Conservation (phyloP, 2,888 invertebrate species). For the Chalcis sispes region DNA sequence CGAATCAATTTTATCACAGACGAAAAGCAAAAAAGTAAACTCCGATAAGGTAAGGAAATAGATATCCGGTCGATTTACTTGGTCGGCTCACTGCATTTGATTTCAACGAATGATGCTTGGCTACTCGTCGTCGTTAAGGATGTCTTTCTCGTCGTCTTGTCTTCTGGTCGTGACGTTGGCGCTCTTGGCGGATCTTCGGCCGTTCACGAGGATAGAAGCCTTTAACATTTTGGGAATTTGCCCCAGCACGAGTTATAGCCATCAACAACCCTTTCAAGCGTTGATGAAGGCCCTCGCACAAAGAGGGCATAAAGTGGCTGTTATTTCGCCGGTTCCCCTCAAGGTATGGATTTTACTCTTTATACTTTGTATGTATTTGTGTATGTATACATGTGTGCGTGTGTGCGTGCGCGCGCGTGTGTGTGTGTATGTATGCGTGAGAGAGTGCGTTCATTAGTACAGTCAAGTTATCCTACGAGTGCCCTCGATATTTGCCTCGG, state of each 20-base stretch:
- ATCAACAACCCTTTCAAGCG: constrained; percentile 72
- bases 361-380: too few relatives aligned
- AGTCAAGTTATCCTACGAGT: constrained; percentile 48
- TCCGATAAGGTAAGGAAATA: background rate
- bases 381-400: background rate
- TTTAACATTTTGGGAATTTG: constrained; percentile 71
- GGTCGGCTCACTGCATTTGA: constrained; percentile 44
- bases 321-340: constrained; percentile 68
- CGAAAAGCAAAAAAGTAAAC: background rate
- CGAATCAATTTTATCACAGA: constrained; percentile 38
- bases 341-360: constrained; percentile 62
- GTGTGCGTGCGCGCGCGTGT: constrained; percentile 1
- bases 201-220: constrained; percentile 49
- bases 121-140: background rate
- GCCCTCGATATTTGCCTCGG: constrained; percentile 36
- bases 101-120: constrained; percentile 31
- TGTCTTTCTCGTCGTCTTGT: background rate
- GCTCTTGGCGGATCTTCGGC: constrained; percentile 5
- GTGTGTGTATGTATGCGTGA: constrained; percentile 1
- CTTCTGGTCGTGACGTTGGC: constrained; percentile 11
- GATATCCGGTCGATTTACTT: constrained; percentile 22
- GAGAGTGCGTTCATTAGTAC: constrained; percentile 48
- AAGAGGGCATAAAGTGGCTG: constrained; percentile 67
- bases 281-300: constrained; percentile 69
- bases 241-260: constrained; percentile 70